Conservation (phyloP, 2,113 vertebrate genomes). For the Euleptes europaea region DNA sequence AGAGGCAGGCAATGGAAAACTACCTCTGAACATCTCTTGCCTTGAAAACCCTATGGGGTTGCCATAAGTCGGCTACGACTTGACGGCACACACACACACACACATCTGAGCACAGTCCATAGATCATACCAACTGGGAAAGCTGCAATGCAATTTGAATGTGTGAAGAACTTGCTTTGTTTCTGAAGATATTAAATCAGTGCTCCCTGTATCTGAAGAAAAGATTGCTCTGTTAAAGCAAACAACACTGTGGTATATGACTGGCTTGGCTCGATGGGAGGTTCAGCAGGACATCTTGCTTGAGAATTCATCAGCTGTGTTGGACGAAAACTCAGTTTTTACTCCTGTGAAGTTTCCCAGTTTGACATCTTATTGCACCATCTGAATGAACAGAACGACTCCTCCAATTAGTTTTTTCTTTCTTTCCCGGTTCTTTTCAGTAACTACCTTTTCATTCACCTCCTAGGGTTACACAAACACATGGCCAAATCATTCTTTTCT, state of each 20-base stretch:
- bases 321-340: conserved; percentile 11
- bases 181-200: neutral
- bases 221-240: neutral
- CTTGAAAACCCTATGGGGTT: too few species aligned
- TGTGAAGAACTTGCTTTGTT: neutral
- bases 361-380: conserved; percentile 8
- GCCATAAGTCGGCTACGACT: too few species aligned
- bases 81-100: too few species aligned
- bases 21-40: too few species aligned
- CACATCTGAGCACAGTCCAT: neutral
- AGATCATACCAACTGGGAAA: neutral
- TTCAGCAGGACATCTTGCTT: neutral
- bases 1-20: too few species aligned
- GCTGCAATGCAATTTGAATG: neutral
- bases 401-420: neutral
- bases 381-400: conserved; percentile 27
- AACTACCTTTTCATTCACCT: neutral
- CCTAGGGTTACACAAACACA: neutral
- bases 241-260: neutral
- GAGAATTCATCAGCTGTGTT: conserved; percentile 25
- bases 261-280: neutral
- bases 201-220: neutral
- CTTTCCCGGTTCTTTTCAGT: neutral
- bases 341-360: conserved; percentile 11
- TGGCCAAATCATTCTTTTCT: neutral